Base-by-base conservation (phyloP, 64 coral and sea anemone genomes). In the Catalaphyllia jardinei region DNA sequence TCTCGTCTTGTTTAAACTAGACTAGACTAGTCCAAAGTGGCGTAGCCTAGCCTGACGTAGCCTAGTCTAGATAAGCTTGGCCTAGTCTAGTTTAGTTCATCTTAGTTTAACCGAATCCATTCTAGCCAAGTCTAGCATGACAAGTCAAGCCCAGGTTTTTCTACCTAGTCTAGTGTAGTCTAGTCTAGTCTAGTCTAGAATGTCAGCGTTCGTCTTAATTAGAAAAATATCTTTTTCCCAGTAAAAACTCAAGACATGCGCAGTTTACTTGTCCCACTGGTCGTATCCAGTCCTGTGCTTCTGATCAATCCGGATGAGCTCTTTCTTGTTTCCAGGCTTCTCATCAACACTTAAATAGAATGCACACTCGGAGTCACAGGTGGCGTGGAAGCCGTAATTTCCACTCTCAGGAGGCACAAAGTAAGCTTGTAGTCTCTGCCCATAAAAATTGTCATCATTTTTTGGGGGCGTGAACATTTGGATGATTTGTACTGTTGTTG, bases 351-450 rank as follows among this genome's bases (percentile, higher is more conserved):
- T 92, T 4, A 96, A 76, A 73, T 79, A 89, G 2, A 96, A 74
- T 29, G 79, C 75, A 77, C 94, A 96, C 31, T 92, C 94, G 2
- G 94, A 96, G 63, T 96, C 94, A 92, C 94, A 96, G 1, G 94
- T 89, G 8, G 81, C 94, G 8, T 67, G 20, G 49, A 96, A 96
- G 5, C 49, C 86, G 29, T 92, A 96, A 18, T 52, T 80, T 3
- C 94, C 94, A 25, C 86, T 73, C 19, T 5, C 17, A 1, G 73
- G 90, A 29, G 94, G 86, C 29, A 79, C 57, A 39, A 96, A 96
- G 52, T 78, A 96, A 10, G 90, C 90, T 38, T 63, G 71, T 12
- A 96, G 29, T 60, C 90, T 69, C 74, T 96, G 94, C 62, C 94
- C 94, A 52, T 96, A 96, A n/a, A 31, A 89, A 33, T 72, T 22